phyloP scores from a whole-genome alignment of 1,140 invertebrate genomes.

The Lutraria rhynchaena region DNA sequence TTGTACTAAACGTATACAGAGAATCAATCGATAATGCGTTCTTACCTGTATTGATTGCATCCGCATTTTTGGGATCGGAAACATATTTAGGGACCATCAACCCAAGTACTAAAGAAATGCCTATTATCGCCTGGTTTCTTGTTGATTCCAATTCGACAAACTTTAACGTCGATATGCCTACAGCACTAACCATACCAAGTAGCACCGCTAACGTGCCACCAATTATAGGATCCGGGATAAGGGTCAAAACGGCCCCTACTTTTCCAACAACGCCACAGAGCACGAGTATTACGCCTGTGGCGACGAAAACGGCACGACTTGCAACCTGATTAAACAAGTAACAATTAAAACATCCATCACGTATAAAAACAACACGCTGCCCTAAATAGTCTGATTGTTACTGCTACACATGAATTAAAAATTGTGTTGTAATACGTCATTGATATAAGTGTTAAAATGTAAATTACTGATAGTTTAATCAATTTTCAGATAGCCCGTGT shows the following conservation, averaged over 20 bases:
- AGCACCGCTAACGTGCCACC: conserved; percentile 90
- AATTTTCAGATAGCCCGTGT: too few relatives aligned
- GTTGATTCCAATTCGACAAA: conserved; percentile 91
- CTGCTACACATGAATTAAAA: too few relatives aligned
- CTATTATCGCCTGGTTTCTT: conserved; percentile 91
- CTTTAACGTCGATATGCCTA: conserved; percentile 88
- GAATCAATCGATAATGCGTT: too few relatives aligned
- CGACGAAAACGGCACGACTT: conserved; percentile 83
- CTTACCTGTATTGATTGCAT: conserved; percentile 87
- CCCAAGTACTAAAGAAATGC: conserved; percentile 92
- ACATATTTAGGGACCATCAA: conserved; percentile 89
- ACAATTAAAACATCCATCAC: not conserved
- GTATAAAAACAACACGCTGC: too few relatives aligned
- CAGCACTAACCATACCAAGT: conserved; percentile 86
- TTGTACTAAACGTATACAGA: too few relatives aligned
- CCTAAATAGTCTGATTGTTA: too few relatives aligned
- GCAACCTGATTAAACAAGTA: conserved; percentile 63
- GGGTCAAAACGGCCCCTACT: conserved; percentile 90
- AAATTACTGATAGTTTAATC: too few relatives aligned
- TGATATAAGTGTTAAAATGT: too few relatives aligned
- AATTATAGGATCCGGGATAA: conserved; percentile 86
- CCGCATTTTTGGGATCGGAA: conserved; percentile 82
- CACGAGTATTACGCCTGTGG: conserved; percentile 90
- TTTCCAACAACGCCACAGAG: conserved; percentile 87
- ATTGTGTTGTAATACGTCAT: too few relatives aligned